Conservation (phyloP, 2,888 invertebrate species). For the Portevinia maculata region DNA sequence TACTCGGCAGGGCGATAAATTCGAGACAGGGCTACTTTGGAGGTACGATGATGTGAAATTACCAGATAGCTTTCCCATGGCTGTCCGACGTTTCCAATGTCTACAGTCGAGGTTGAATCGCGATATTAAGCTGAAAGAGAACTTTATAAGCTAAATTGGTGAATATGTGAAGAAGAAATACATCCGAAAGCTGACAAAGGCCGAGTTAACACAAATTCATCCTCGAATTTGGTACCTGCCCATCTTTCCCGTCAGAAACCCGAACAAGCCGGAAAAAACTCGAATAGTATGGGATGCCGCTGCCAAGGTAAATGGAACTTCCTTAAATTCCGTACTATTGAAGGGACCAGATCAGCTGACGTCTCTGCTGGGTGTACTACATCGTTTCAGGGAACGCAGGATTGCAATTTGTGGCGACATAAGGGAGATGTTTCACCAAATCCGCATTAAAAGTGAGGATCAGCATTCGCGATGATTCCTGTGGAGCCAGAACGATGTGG, state of each 20-base stretch:
- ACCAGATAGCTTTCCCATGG: constrained; percentile 74
- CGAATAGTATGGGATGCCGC: constrained; percentile 78
- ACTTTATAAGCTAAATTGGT: constrained; percentile 18
- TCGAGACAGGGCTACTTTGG: constrained; percentile 73
- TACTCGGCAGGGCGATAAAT: no score
- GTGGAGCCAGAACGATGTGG: constrained; percentile 73
- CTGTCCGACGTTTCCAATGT: constrained; percentile 57
- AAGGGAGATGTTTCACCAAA: constrained; percentile 76
- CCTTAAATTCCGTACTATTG: constrained; percentile 1
- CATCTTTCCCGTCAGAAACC: constrained; percentile 67
- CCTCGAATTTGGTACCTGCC: constrained; percentile 78
- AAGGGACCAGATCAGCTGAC: constrained; percentile 78
- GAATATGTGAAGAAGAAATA: constrained; percentile 78
- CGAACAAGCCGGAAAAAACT: constrained; percentile 76
- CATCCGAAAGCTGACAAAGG: constrained; percentile 75
- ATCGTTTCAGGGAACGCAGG: constrained; percentile 78
- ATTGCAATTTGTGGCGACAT: constrained; percentile 78
- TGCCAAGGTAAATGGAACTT: constrained; percentile 13
- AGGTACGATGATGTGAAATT: constrained; percentile 61
- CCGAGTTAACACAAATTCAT: no score
- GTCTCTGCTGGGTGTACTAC: constrained; percentile 78
- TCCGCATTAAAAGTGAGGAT: constrained; percentile 73
- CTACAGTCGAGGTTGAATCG: constrained; percentile 62
- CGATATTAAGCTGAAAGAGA: constrained; percentile 16
- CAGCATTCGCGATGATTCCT: constrained; percentile 77